A percentile compares a stretch with the other conserved stretches of the same genome.
These are phyloP conservation scores for Forficula auricularia DNA, from an alignment of 1,140 invertebrate genomes.

Conservation along the genomic window DNA sequence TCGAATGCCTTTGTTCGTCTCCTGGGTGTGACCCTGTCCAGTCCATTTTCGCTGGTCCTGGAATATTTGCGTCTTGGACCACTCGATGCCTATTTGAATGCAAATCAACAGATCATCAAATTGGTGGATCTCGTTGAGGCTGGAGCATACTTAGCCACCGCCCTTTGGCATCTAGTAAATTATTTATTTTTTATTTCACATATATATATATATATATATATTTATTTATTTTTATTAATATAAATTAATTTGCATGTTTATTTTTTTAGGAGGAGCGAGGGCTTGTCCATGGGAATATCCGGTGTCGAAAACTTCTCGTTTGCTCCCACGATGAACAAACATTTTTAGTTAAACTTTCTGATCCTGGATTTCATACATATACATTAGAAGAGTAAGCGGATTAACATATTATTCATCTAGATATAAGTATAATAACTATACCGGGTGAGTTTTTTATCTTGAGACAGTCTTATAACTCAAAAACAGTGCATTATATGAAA, in stretches of 20 bases:
- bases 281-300: slow-evolving; percentile 67
- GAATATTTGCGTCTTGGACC: slow-evolving; percentile 62
- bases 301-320: slow-evolving; percentile 66
- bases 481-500: no score
- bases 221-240: not conserved
- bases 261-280: slow-evolving; percentile 47
- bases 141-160: slow-evolving; percentile 51
- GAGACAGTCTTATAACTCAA: no score
- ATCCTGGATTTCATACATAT: slow-evolving; percentile 49
- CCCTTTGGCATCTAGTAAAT: slow-evolving; percentile 57
- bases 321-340: slow-evolving; percentile 41
- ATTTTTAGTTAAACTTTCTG: slow-evolving; percentile 59
- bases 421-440: not conserved
- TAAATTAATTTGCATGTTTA: slow-evolving; percentile 6
- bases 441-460: no score
- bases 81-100: slow-evolving; percentile 51
- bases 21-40: slow-evolving; percentile 55
- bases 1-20: slow-evolving; percentile 51
- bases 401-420: slow-evolving; percentile 9
- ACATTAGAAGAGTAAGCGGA: slow-evolving; percentile 39
- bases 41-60: slow-evolving; percentile 57
- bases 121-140: slow-evolving; percentile 60
- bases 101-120: slow-evolving; percentile 35
- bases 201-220: no score
- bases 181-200: slow-evolving; percentile 4